Base-by-base conservation (phyloP, 2,888 invertebrate species). In the Tachystola acroxantha region DNA sequence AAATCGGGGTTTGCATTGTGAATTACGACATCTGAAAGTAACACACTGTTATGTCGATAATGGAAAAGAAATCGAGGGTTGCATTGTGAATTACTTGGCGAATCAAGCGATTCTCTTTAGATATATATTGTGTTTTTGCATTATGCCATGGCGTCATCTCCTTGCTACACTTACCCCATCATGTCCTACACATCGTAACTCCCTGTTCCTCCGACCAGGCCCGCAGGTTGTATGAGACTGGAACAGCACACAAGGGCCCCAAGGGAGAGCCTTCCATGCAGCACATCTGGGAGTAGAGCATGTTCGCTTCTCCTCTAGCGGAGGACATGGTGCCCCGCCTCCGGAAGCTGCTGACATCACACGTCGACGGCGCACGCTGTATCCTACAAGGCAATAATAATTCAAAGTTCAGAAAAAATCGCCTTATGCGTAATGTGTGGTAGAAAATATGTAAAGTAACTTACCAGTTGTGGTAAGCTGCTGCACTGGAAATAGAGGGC, bases 171-270 rank as follows among this genome's bases (percentile, higher is more conserved):
- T 65, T 48, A 88, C 89, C 49, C 88, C 88, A 45, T 85, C 86
- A 51, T 88, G 87, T 29, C 89, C 88, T 5, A 87, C 68, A 46
- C 92, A 92, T 41, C 88, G 61, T 9, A 90, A 73, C 30, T 88
- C 88, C 25, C 91, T 71, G 29, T 75, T 88, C 16, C 89, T 72
- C 36, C 84, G 80, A 3, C 92, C 92, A 0, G 89, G 88, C 0
- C 92, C 92, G 53, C 91, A 92, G 2, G 72, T 69, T 1, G 79
- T 66, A 35, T 87, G 70, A 0, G 81, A 70, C 43, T 75, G 75
- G 43, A 52, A 69, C 16, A 86, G 67, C 14, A 81, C 85, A 47
- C 88, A 89, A 0, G 84, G 78, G 6, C 87, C 86, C 89, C 88
- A 89, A 0, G 84, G 77, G n/a, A 82, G 68, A 0, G 85, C 74